Conservation (phyloP, 2,797 vertebrate genomes). For the Hydrolagus colliei region DNA sequence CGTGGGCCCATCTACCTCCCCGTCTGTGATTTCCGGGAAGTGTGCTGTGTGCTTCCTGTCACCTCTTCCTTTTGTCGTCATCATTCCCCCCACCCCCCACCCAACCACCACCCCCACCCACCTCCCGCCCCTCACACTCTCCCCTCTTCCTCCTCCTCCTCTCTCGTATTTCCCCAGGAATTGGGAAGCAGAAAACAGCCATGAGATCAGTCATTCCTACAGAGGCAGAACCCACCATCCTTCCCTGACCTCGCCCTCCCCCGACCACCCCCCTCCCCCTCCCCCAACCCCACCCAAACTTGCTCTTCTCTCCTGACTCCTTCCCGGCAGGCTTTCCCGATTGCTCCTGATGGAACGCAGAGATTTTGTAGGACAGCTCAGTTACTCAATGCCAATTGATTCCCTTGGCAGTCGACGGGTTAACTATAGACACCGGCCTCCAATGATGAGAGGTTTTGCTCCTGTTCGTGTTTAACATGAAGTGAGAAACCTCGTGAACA, state of each 20-base stretch:
- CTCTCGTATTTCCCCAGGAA: constrained; percentile 62
- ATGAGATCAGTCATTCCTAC: constrained; percentile 41
- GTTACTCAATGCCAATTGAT: not conserved
- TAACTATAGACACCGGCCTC: not conserved
- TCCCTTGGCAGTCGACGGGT: not conserved
- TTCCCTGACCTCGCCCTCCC: not conserved
- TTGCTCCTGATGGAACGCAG: too few relatives aligned
- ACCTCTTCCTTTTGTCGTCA: constrained; percentile 44
- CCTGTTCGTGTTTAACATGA: not conserved
- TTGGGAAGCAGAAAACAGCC: constrained; percentile 46
- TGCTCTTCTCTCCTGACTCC: too few relatives aligned
- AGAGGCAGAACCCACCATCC: constrained; percentile 37
- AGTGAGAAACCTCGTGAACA: too few relatives aligned
- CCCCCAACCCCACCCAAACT: too few relatives aligned
- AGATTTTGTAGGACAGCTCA: too few relatives aligned
- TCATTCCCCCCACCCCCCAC: too few relatives aligned
- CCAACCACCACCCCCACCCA: too few relatives aligned
- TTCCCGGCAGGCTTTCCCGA: too few relatives aligned
- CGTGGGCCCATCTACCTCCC: constrained; percentile 28
- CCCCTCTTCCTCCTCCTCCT: too few relatives aligned
- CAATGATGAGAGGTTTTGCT: not conserved
- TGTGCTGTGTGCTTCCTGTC: constrained; percentile 44
- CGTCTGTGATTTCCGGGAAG: constrained; percentile 45
- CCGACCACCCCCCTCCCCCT: not conserved
- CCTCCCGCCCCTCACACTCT: too few relatives aligned